Evolutionary conservation across 2,113 vertebrate genomes (phyloP).

Genomic region (Pomatorhinus ruficollis): DNA sequence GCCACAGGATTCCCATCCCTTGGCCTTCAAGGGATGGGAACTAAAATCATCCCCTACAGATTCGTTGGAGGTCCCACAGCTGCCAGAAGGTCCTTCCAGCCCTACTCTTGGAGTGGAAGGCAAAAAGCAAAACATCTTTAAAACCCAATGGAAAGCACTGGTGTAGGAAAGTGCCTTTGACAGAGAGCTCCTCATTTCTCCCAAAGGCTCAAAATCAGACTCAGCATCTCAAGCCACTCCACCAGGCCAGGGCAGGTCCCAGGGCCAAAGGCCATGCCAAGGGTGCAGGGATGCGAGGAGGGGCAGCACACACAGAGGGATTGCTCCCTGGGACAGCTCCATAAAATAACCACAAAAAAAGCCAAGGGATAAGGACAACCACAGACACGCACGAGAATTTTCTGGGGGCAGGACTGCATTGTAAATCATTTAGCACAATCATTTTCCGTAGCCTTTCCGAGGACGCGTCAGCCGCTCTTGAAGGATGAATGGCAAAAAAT

Average conservation of each 20-base stretch:
- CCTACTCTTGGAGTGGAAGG: neutral
- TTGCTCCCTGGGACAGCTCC: neutral
- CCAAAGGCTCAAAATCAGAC: neutral
- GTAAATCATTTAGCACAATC: slow-evolving; percentile 18
- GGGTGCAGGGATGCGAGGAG: neutral
- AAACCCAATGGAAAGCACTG: neutral
- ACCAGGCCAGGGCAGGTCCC: too few species aligned
- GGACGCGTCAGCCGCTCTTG: slow-evolving; percentile 54
- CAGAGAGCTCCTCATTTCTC: neutral
- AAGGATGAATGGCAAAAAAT: slow-evolving; percentile 70
- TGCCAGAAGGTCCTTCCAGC: neutral
- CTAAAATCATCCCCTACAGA: neutral
- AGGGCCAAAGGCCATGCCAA: neutral
- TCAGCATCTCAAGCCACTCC: neutral
- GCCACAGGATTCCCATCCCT: neutral
- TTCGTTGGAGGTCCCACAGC: neutral
- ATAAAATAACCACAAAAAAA: neutral
- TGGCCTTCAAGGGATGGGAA: neutral
- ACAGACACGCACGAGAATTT: neutral
- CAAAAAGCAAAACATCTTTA: neutral
- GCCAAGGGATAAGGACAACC: neutral
- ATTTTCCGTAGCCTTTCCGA: slow-evolving; percentile 39
- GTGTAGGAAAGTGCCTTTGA: neutral
- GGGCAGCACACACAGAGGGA: neutral
- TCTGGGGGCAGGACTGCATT: slow-evolving; percentile 37